Percentiles rank a stretch among this genome's conserved stretches.
Evolutionary conservation across 2,113 vertebrate species (phyloP).

Genomic region (Ictidomys tridecemlineatus): DNA sequence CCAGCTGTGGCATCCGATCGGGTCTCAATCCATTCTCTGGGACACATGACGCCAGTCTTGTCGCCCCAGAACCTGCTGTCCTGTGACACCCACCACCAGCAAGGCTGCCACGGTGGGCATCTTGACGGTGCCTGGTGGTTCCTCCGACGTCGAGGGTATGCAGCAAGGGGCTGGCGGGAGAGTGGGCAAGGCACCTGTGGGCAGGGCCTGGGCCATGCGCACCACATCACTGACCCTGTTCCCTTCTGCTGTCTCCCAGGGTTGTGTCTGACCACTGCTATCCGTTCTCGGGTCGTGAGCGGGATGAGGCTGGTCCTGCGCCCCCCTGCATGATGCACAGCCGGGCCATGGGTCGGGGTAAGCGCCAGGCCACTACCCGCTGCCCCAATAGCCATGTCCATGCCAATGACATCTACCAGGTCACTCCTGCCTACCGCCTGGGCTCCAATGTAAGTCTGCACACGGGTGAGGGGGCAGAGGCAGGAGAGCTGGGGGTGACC

Average conservation of each 20-base stretch:
- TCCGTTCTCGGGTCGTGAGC: slow-evolving; percentile 89
- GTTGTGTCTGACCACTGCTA: slow-evolving; percentile 97
- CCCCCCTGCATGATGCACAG: slow-evolving; percentile 98
- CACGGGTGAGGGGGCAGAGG: neutral
- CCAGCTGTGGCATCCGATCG: slow-evolving; percentile 96
- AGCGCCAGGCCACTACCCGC: slow-evolving; percentile 94
- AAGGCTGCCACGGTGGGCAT: slow-evolving; percentile 93
- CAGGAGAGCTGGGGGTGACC: neutral
- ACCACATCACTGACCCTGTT: fast-evolving
- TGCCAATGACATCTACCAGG: slow-evolving; percentile 96
- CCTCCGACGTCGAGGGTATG: slow-evolving; percentile 94
- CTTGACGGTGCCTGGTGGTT: slow-evolving; percentile 98
- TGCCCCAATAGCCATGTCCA: slow-evolving; percentile 93
- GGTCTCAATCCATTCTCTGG: slow-evolving; percentile 99
- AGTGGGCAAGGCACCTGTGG: neutral
- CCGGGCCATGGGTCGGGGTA: slow-evolving; percentile 93
- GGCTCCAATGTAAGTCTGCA: slow-evolving; percentile 91
- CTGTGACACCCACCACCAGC: slow-evolving; percentile 95
- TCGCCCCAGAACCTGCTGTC: slow-evolving; percentile 98
- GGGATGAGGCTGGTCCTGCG: slow-evolving; percentile 66
- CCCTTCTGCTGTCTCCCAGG: slow-evolving; percentile 82
- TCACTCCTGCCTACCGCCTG: slow-evolving; percentile 96
- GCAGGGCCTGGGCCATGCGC: neutral
- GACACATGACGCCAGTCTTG: slow-evolving; percentile 96
- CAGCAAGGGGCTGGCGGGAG: neutral